phyloP scores from a whole-genome alignment of 1,140 invertebrate genomes.

The Pseudomyrmex cubaensis region DNA sequence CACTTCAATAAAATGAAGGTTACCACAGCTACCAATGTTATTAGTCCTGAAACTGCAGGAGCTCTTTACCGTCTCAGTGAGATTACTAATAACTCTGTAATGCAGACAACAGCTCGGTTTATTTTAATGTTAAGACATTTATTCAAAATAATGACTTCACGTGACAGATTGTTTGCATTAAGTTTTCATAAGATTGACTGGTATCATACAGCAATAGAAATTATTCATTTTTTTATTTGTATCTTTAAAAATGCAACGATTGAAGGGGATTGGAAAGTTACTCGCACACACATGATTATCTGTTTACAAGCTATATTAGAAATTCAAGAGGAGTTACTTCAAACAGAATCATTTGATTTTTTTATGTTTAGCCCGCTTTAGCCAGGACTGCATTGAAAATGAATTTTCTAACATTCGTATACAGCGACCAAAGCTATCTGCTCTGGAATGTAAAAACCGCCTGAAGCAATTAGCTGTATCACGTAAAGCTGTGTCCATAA shows the following conservation, averaged over 20 bases:
- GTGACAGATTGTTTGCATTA: slow-evolving; percentile 26
- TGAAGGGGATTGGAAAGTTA: slow-evolving; percentile 6
- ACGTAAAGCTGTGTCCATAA: slow-evolving; percentile 12
- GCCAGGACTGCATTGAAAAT: slow-evolving; percentile 24
- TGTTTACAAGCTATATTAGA: slow-evolving; percentile 21
- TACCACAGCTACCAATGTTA: neutral
- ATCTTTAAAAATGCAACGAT: slow-evolving; percentile 3
- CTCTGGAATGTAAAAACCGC: slow-evolving; percentile 21
- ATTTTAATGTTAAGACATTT: neutral
- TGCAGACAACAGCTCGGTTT: slow-evolving; percentile 9
- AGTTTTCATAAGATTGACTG: slow-evolving; percentile 11
- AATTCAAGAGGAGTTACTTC: slow-evolving; percentile 1
- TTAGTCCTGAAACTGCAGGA: slow-evolving; percentile 8
- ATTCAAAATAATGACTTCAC: slow-evolving; percentile 35
- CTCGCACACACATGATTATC: slow-evolving; percentile 16
- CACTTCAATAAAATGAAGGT: slow-evolving; percentile 23
- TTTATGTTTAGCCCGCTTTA: slow-evolving; percentile 35
- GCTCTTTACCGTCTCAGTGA: neutral
- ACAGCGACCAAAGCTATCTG: slow-evolving; percentile 29
- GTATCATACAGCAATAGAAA: slow-evolving; percentile 8
- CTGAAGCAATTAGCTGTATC: slow-evolving; percentile 13
- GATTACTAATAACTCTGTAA: neutral
- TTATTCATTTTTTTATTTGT: slow-evolving; percentile 13
- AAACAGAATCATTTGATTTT: slow-evolving; percentile 16
- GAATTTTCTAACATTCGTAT: slow-evolving; percentile 30